Conservation (phyloP, 1,140 invertebrate species). For the Stenopsyche tienmushanensis region DNA sequence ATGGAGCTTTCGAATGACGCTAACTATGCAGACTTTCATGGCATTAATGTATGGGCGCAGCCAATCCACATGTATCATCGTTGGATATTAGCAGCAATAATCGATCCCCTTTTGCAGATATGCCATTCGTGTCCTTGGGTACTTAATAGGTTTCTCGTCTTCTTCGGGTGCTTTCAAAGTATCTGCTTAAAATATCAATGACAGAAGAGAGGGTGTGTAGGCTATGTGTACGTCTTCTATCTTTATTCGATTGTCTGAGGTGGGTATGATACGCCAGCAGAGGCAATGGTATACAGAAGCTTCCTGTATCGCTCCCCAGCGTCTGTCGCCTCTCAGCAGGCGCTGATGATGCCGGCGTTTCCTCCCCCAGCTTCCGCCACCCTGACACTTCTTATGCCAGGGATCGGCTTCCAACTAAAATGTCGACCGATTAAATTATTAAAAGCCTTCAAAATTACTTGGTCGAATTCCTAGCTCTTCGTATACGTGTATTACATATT, state of each 20-base stretch:
- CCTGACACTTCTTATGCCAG: slow-evolving; percentile 11
- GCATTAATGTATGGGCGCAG: too few species aligned
- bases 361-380: slow-evolving; percentile 3
- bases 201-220: too few species aligned
- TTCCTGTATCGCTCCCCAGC: slow-evolving; percentile 24
- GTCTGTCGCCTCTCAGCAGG: slow-evolving; percentile 2
- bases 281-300: not conserved
- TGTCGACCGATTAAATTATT: slow-evolving; percentile 4
- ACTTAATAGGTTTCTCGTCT: too few species aligned
- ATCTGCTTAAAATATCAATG: not conserved
- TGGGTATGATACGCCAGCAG: not conserved
- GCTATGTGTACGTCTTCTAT: not conserved
- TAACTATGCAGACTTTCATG: too few species aligned
- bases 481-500: not conserved
- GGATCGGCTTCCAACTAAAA: not conserved
- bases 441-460: too few species aligned
- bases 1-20: too few species aligned
- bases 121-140: too few species aligned
- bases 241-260: slow-evolving; percentile 16
- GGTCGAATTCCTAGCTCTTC: too few species aligned
- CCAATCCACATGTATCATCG: too few species aligned
- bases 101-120: too few species aligned
- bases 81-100: too few species aligned
- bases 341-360: slow-evolving; percentile 25
- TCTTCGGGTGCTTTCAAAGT: not conserved